Evolutionary conservation across 2,113 vertebrate genomes (phyloP), one percentile per base, ranked within the genome.

Genomic region (Halcyon malimbica): DNA sequence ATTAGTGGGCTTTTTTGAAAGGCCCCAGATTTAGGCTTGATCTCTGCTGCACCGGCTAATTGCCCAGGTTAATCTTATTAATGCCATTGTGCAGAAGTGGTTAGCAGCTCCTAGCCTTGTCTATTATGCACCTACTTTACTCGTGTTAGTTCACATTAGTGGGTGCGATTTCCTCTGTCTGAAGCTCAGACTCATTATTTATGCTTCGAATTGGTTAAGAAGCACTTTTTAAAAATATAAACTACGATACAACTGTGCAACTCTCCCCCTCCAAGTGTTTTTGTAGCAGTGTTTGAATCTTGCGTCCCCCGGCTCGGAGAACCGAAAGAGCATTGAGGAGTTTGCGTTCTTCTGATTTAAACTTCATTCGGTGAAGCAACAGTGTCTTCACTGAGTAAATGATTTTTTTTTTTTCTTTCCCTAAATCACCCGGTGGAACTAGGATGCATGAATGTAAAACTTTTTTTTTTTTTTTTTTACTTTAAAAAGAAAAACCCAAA

Each of bases 21-120:
- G 93, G 93, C 93, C 92, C 39, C 91, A 86, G 97, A 93, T 90
- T 94, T 83, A 87, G 77, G 90, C 92, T 96, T 92, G 83, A 96
- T 96, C 95, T 95, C 93, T 92, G 94, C 94, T 94, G 82, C 92
- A 93, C 91, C 89, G 80, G 95, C 97, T 98, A 98, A 98, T 98
- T 98, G 98, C 95, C 80, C 91, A 64, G 88, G 97, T 97, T 99
- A 99, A 99, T 99, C 99, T 97, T 97, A 98, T 99, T 99, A 99
- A 98, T 98, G 93, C 97, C 81, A 97, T 97, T 98, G 98, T 98
- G 92, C 81, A 33, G 94, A 95, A 94, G 94, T 94, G 93, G 94
- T 98, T 98, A 95, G 97, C 98, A 97, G 89, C 89, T 95, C 97
- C 89, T 85, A 76, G 56, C 65, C 89, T 35, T 84, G 86, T 79